Base-by-base conservation (phyloP, 2,797 vertebrate genomes). In the Bucorvus abyssinicus region DNA sequence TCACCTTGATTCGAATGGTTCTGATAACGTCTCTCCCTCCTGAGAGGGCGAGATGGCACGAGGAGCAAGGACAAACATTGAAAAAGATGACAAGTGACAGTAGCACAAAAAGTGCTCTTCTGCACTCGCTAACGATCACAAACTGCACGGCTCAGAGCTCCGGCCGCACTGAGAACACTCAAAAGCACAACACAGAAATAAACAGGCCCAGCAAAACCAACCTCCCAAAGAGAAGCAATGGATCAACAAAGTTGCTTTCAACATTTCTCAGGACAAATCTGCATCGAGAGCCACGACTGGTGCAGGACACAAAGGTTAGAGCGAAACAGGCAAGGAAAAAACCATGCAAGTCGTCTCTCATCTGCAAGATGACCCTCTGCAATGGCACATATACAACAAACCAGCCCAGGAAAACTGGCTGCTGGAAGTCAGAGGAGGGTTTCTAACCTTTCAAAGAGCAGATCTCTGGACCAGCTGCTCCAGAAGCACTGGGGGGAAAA, bases 341-440 rank as follows among this genome's bases (percentile, higher is more conserved):
- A 92, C 86, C 20, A 8, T 93, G 95, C 95, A 95, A 94, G 91
- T 94, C 94, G 94, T 93, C 60, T 65, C 73, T 85, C 64, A 78
- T 94, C 88, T 94, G 96, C 87, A 92, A 81, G 76, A 75, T 55
- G 83, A 92, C 76, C 85, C 79, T 68, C 82, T 64, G 83, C 71
- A 95, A 53, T 20, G n/a, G 67, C 89, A 94, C 61, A 42, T 42
- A 84, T 15, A 87, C 78, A 74, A 83, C 12, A 65, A 49, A 83
- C 34, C 69, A 92, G 50, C 68, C 84, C 65, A 38, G 55, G 57
- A 91, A 53, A 89, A 64, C 61, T 30, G 71, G 75, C 83, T 21
- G 27, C 53, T 70, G 78, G 30, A 75, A 76, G 74, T 7, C 84
- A 76, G 73, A 47, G 63, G 79, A 93, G 32, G n/a, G 38, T 50